Evolutionary conservation across 2,888 invertebrate genomes (phyloP).

Genomic region (Eremobia ochroleuca): DNA sequence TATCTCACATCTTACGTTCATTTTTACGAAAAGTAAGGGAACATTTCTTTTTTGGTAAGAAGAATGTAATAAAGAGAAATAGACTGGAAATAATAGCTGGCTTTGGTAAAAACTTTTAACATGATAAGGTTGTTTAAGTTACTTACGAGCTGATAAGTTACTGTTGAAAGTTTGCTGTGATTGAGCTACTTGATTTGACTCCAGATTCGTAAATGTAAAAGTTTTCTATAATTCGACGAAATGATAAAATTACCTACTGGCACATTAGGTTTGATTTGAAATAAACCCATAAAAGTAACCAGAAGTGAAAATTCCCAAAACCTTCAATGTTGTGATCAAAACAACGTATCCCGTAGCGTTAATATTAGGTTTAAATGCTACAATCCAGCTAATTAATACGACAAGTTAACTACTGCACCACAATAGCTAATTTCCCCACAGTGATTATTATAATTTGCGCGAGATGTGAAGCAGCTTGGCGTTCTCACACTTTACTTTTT

Average conservation of each 20-base stretch:
- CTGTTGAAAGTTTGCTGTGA: conserved; percentile 19
- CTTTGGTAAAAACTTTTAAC: conserved; percentile 47
- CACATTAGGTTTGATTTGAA: not conserved
- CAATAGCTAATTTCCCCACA: conserved; percentile 48
- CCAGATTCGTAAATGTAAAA: not conserved
- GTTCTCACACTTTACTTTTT: conserved; percentile 48
- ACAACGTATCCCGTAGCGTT: not conserved
- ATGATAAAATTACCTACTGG: not conserved
- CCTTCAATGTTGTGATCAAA: not conserved
- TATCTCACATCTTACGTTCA: conserved; percentile 52
- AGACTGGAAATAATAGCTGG: conserved; percentile 50
- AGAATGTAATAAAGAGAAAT: conserved; percentile 40
- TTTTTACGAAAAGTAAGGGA: conserved; percentile 46
- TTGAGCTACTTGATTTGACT: conserved; percentile 9
- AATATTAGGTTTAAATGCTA: conserved; percentile 30
- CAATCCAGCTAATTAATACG: conserved; percentile 24
- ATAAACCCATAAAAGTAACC: not conserved
- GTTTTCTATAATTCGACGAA: not conserved
- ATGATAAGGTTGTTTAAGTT: conserved; percentile 39
- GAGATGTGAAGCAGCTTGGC: conserved; percentile 41
- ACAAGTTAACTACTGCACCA: conserved; percentile 38
- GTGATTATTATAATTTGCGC: conserved; percentile 51
- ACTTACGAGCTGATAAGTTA: conserved; percentile 29
- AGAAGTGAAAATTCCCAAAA: not conserved
- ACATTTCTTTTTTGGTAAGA: conserved; percentile 39